Evolutionary conservation across 2,888 invertebrate genomes (phyloP).

Genomic region (Conus canariensis): DNA sequence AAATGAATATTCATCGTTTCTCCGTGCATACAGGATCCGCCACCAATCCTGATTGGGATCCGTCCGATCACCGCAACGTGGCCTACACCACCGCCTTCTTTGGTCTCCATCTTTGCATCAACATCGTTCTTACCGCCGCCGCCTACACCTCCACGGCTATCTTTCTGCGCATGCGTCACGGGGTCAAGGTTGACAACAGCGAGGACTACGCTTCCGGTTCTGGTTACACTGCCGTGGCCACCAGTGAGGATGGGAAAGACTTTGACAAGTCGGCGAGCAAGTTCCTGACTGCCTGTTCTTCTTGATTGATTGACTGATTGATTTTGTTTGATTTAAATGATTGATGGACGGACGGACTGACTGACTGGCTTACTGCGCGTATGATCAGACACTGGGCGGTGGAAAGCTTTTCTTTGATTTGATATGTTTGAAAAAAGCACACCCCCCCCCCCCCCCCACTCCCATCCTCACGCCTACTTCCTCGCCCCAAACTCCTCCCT

Average conservation of each 20-base stretch:
- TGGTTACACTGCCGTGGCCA: not conserved
- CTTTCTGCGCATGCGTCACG: conserved; percentile 42
- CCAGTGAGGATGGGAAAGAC: not conserved
- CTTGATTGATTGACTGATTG: not conserved
- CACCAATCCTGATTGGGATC: conserved; percentile 44
- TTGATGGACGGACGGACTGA: not conserved
- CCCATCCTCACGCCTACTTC: no score
- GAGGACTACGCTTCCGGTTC: conserved; percentile 7
- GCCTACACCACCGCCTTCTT: conserved; percentile 53
- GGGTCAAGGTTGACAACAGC: conserved; percentile 34
- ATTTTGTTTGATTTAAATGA: not conserved
- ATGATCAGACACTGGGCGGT: no score
- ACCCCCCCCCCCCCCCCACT: no score
- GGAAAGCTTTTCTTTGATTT: no score
- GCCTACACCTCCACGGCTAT: conserved; percentile 39
- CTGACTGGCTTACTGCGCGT: no score
- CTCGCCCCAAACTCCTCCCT: no score
- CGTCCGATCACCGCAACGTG: conserved; percentile 39
- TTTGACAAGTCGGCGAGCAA: not conserved
- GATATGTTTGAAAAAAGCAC: no score
- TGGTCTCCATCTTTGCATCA: conserved; percentile 52
- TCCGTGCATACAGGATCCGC: conserved; percentile 11
- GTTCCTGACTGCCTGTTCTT: not conserved
- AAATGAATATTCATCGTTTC: no score
- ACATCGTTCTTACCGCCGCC: conserved; percentile 40